Conservation (phyloP, 64 coral and sea anemone genomes). For the Acropora yongei region DNA sequence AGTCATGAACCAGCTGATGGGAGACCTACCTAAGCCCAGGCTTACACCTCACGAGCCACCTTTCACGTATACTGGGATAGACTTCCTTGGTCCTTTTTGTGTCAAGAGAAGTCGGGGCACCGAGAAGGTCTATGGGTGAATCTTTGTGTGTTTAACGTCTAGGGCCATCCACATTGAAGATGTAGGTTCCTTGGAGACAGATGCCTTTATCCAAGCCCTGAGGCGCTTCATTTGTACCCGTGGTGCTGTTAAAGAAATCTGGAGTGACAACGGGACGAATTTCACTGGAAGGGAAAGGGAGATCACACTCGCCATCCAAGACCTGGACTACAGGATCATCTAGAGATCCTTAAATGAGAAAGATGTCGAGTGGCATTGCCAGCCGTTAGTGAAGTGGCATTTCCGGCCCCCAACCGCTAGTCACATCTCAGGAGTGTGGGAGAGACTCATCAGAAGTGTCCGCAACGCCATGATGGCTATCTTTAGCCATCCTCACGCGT, state of each 20-base stretch:
- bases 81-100: slow-evolving; percentile 50
- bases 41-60: slow-evolving; percentile 18
- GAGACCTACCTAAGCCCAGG: neutral
- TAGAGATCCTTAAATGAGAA: neutral
- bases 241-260: slow-evolving; percentile 28
- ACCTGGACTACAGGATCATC: neutral
- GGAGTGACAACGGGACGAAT: neutral
- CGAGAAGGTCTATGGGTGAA: slow-evolving; percentile 40
- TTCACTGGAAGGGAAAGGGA: slow-evolving; percentile 4
- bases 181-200: slow-evolving; percentile 21
- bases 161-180: slow-evolving; percentile 51
- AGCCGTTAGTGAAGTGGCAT: neutral
- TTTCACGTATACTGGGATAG: slow-evolving; percentile 44
- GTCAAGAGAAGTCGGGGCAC: slow-evolving; percentile 24
- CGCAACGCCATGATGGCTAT: slow-evolving; percentile 7
- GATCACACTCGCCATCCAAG: neutral
- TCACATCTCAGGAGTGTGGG: slow-evolving; percentile 46
- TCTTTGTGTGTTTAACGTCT: slow-evolving; percentile 39
- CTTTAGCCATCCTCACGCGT: slow-evolving; percentile 14
- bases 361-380: neutral
- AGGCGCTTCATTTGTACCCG: neutral
- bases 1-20: slow-evolving; percentile 18
- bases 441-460: slow-evolving; percentile 33
- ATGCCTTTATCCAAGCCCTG: slow-evolving; percentile 47
- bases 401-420: slow-evolving; percentile 29